Conservation (phyloP, 2,888 invertebrate species). For the Oegoconia quadripuncta region DNA sequence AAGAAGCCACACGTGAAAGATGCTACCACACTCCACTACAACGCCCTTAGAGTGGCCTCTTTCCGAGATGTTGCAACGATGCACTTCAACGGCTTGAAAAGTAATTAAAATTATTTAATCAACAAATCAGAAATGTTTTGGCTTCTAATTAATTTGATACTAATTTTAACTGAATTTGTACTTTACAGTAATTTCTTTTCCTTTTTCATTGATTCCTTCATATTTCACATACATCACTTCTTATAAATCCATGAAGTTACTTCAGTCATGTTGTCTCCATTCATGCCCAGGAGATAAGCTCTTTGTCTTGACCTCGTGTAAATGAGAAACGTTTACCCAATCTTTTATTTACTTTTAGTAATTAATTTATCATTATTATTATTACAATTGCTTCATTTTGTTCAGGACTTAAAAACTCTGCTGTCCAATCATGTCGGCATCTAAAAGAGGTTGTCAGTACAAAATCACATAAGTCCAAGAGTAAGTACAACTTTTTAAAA, state of each 20-base stretch:
- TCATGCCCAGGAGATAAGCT: too few species aligned
- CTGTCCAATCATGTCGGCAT: background rate
- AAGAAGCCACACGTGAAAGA: background rate
- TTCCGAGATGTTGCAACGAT: background rate
- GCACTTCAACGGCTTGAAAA: background rate
- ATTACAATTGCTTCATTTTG: background rate
- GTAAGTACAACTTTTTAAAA: background rate
- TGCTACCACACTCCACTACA: constrained; percentile 5
- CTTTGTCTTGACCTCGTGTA: too few species aligned
- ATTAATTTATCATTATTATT: background rate
- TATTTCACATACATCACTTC: too few species aligned
- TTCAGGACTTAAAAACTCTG: background rate
- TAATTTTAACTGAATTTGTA: too few species aligned
- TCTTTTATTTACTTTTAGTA: too few species aligned
- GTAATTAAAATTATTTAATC: constrained; percentile 1
- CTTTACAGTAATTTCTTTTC: too few species aligned
- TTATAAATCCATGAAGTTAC: too few species aligned
- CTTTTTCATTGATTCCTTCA: too few species aligned
- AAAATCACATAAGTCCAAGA: background rate
- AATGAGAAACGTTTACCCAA: too few species aligned
- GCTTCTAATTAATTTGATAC: too few species aligned
- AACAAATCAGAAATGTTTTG: too few species aligned
- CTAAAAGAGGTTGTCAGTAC: background rate
- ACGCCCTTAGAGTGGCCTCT: background rate
- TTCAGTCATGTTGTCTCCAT: too few species aligned